Evolutionary conservation across 2,113 vertebrate species (phyloP).

Genomic region (Sinocyclocheilus rhinocerous): DNA sequence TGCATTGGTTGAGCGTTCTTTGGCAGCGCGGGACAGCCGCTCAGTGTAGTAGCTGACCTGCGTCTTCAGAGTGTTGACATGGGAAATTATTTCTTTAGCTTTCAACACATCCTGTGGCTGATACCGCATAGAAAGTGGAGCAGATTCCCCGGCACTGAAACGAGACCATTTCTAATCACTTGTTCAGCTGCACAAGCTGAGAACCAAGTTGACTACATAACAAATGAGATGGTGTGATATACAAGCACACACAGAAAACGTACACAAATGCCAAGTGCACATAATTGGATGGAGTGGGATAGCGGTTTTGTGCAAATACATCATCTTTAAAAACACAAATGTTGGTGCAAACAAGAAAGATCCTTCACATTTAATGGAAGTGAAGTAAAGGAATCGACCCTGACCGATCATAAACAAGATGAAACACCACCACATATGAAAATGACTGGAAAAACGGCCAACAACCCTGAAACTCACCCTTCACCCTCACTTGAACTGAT

Average conservation of each 20-base stretch:
- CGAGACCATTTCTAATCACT: background rate
- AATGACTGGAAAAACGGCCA: background rate
- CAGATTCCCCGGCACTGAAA: conserved; percentile 76
- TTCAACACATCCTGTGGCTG: conserved; percentile 91
- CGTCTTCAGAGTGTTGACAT: conserved; percentile 96
- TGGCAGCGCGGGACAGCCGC: conserved; percentile 92
- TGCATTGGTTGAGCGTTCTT: conserved; percentile 92
- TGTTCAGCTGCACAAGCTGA: background rate
- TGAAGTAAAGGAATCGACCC: conserved; percentile 1
- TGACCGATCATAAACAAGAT: conserved; percentile 34
- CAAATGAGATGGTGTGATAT: conserved; percentile 26
- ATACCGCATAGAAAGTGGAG: conserved; percentile 85
- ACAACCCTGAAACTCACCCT: conserved; percentile 83
- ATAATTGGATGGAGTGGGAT: background rate
- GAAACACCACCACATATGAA: background rate
- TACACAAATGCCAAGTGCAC: conserved; percentile 9
- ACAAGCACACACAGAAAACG: background rate
- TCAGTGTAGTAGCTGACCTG: conserved; percentile 98
- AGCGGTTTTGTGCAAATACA: background rate
- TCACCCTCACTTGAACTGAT: conserved; percentile 91
- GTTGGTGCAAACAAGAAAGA: conserved; percentile 7
- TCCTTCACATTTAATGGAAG: conserved; percentile 14
- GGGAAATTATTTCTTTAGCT: conserved; percentile 96
- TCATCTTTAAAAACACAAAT: background rate
- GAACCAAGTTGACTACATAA: background rate